Evolutionary conservation across 2,888 invertebrate genomes (phyloP).

Genomic region (Hirtodrosophila cameraria): DNA sequence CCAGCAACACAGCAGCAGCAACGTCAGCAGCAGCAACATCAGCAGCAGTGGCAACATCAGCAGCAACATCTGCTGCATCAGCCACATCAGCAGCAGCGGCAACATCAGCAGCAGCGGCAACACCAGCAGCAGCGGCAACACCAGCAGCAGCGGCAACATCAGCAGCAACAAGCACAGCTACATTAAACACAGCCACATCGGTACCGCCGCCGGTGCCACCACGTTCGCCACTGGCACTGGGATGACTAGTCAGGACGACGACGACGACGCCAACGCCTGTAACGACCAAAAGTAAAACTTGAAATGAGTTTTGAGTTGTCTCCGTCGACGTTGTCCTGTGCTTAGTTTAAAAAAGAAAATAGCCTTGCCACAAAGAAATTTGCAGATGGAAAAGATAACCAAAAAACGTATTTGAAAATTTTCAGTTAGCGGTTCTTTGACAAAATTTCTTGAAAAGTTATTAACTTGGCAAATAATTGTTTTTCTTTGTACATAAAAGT

Average conservation of each 20-base stretch:
- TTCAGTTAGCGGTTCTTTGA: conserved; percentile 23
- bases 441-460: conserved; percentile 15
- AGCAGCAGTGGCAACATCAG: conserved; percentile 22
- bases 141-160: conserved; percentile 24
- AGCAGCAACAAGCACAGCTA: conserved; percentile 30
- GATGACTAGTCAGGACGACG: conserved; percentile 58
- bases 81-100: conserved; percentile 59
- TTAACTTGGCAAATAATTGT: conserved; percentile 19
- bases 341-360: conserved; percentile 44
- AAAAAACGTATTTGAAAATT: conserved; percentile 21
- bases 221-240: conserved; percentile 67
- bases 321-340: conserved; percentile 40
- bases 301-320: conserved; percentile 10
- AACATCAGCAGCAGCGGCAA: conserved; percentile 24
- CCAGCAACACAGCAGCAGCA: conserved; percentile 18
- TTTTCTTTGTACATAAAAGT: conserved; percentile 56
- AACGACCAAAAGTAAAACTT: conserved; percentile 20
- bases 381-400: conserved; percentile 1
- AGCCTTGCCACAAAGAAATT: conserved; percentile 51
- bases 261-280: conserved; percentile 20
- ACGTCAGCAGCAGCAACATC: conserved; percentile 29
- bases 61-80: conserved; percentile 32
- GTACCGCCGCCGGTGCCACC: conserved; percentile 69
- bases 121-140: conserved; percentile 30
- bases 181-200: conserved; percentile 46